These are phyloP conservation scores for Syngnathus rostellatus DNA, from an alignment of 2,797 vertebrate genomes.

Conservation along the genomic window DNA sequence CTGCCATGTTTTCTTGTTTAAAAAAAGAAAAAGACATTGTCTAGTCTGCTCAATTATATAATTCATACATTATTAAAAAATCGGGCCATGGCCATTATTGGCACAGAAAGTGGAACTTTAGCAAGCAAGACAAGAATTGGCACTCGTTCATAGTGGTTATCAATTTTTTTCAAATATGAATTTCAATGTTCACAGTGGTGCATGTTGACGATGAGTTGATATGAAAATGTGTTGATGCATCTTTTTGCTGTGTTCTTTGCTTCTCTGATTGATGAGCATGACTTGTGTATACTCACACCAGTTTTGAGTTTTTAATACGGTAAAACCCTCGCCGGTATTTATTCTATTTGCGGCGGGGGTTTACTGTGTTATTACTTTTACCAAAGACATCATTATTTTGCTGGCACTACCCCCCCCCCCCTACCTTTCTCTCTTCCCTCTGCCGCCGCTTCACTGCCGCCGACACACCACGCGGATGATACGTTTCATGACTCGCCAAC, in stretches of 20 bases:
- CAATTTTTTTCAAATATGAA: no score
- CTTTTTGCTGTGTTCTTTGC: not conserved
- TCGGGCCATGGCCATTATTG: no score
- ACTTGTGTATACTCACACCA: not conserved
- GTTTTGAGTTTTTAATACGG: not conserved
- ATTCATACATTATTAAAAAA: no score
- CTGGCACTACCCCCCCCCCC: constrained; percentile 32
- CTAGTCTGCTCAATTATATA: no score
- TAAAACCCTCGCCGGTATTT: not conserved
- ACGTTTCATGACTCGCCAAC: not conserved
- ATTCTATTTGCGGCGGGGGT: not conserved
- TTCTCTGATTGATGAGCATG: not conserved
- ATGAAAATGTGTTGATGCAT: not conserved
- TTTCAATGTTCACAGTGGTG: not conserved
- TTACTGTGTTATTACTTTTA: not conserved
- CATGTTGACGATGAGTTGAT: not conserved
- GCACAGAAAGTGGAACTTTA: no score
- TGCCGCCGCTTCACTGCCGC: not conserved
- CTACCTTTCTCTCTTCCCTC: constrained; percentile 46
- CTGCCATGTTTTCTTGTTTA: no score
- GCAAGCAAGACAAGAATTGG: no score
- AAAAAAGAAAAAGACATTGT: no score
- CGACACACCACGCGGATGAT: not conserved
- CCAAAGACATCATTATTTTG: not conserved
- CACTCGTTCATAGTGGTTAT: no score